Base-by-base conservation (phyloP, 2,113 vertebrate species). In the Regulus satrapa region DNA sequence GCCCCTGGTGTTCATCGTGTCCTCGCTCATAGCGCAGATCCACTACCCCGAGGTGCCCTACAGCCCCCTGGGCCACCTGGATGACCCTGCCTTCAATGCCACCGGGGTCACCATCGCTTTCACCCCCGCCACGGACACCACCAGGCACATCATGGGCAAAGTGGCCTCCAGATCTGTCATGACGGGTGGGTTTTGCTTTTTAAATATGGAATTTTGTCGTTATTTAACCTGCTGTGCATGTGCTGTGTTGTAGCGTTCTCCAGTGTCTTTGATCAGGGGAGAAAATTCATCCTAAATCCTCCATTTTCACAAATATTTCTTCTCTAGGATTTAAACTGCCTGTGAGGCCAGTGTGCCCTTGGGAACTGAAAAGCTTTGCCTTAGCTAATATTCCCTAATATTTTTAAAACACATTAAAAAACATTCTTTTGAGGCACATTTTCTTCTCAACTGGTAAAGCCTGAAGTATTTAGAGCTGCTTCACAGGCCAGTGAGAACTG, bases 131-230 rank as follows among this genome's bases (percentile, higher is more conserved):
- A 97, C 97, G 1, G n/a, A 41, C 40, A 81, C 75, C 32, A 96
- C 94, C 0, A 94, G 91, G 48, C 91, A 77, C n/a, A 97, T 98
- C 20, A 98, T 98, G 97, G 51, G 14, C 21, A 97, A 88, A 79
- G 88, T 97, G 74, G 96, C 97, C 64, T 88, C 68, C 36, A 78
- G 66, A 36, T 94, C 97, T 3, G 10, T 98, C 49, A 85, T 98
- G 91, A 61, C 5, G 24, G 97, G 97, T 98, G 45, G 6, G 91
- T 43, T 89, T 66, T 56, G 17, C 32, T 15, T 54, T 55, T 7
- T 8, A 26, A 52, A 31, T 5, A 3, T 2, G 29, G 26, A 15
- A 1, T 20, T 84, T 81, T 32, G 45, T 45, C 23, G 1, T 54
- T 16, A 3, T 76, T 46, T 18, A 41, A 63, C 43, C 34, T 16